Conservation (phyloP, 2,797 vertebrate genomes). For the Petrocephalus sullivani region DNA sequence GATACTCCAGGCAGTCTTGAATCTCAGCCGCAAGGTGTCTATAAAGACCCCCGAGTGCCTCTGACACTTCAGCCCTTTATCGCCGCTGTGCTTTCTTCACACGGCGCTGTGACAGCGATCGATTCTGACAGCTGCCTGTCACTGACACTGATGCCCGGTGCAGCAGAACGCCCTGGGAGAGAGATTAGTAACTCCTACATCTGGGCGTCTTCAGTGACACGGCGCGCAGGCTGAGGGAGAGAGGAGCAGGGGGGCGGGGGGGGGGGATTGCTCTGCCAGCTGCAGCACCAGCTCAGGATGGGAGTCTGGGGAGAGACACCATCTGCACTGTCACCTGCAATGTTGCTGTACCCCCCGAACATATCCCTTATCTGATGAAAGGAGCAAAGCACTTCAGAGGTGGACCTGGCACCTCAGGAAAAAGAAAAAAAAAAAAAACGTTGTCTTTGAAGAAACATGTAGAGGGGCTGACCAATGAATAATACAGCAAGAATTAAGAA, state of each 20-base stretch:
- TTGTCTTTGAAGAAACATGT: slow-evolving; percentile 7
- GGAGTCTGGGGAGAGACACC: slow-evolving; percentile 2
- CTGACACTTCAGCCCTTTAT: not conserved
- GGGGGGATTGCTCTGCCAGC: not conserved
- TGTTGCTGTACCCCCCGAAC: slow-evolving; percentile 39
- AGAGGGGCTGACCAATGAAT: not conserved
- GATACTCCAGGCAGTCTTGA: not conserved
- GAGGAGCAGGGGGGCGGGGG: not conserved
- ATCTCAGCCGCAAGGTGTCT: not conserved
- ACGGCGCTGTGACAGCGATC: not conserved
- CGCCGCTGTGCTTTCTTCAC: not conserved
- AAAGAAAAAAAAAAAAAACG: not conserved
- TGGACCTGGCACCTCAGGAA: not conserved
- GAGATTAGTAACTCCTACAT: slow-evolving; percentile 6
- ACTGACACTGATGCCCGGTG: not conserved
- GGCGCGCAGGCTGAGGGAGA: not conserved
- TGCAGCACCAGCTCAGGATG: slow-evolving; percentile 10
- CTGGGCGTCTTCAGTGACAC: slow-evolving; percentile 3
- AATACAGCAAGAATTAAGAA: not conserved
- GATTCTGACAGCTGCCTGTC: slow-evolving; percentile 17
- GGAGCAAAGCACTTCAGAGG: slow-evolving; percentile 9
- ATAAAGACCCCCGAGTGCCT: not conserved
- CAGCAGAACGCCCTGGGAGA: slow-evolving; percentile 3
- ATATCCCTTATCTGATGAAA: slow-evolving; percentile 20
- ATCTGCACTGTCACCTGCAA: slow-evolving; percentile 41